Base-by-base conservation (phyloP, 2,797 vertebrate species). In the Enteromius unitaeniatus region DNA sequence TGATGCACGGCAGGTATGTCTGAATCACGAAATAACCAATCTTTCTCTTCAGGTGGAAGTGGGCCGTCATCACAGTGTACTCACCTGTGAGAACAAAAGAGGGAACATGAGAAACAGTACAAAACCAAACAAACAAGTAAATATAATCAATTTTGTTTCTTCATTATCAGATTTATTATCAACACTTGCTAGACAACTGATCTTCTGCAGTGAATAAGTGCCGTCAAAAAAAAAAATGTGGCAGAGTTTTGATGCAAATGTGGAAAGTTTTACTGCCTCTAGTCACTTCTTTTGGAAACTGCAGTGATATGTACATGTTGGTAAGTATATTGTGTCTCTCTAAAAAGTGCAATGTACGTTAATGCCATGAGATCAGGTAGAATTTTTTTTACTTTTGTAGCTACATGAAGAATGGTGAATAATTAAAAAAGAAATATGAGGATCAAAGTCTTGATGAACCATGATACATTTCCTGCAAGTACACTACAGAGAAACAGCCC, bases 21-120 rank as follows among this genome's bases (percentile, higher is more conserved):
- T 99, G 98, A 93, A 99, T 99, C 92, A 99, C 97, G 93, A 99
- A 99, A 94, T 99, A 99, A 81, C 98, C 98, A 60, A 99, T 99
- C 95, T 99, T 99, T 93, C 98, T 96, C 94, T 99, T 99, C 94
- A 99, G 93, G 91, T 99, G 98, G 91, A 99, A 99, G 95, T 99
- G 97, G 92, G 98, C 97, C 0, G 97, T 99, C 98, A 99, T 99
- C 91, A 99, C 98, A 0, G 97, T 99, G 87, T 99, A 99, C 95
- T 99, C 98, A 88, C 98, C 98, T 99, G 92, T 31, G 58, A 69
- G 82, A 86, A 78, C 90, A 87, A 91, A 26, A 81, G 11, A 78
- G 2, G 55, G 37, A 26, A 37, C 53, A 45, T 55, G 69, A 45
- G 45, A 73, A 82, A 60, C 60, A 47, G 26, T 55, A 31, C 75